phyloP scores from a whole-genome alignment of 37 sponge, comb jelly and placozoan genomes.

The Hormiphora californensis region DNA sequence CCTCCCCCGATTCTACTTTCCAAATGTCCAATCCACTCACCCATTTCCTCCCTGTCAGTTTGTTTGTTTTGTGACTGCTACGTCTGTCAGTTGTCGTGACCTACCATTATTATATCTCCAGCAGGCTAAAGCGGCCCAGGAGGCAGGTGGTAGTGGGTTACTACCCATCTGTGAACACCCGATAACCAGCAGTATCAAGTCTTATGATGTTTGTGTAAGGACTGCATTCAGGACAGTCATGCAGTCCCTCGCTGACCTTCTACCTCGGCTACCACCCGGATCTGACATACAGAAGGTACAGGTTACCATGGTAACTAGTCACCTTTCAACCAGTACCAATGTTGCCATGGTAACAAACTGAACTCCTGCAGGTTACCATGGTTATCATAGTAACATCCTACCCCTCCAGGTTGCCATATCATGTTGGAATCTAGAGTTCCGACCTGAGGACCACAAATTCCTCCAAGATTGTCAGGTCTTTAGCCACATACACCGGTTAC shows the following conservation, averaged over 20 bases:
- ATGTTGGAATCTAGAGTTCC: constrained; percentile 85
- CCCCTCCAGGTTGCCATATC: constrained; percentile 83
- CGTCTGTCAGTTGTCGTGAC: no score
- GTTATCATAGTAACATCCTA: background rate
- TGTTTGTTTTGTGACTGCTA: no score
- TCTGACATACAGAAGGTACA: constrained; percentile 39
- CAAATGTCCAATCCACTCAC: no score
- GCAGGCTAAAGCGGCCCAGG: background rate
- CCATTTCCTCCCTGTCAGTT: no score
- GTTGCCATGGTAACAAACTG: background rate
- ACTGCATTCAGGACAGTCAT: constrained; percentile 9
- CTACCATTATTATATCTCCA: no score
- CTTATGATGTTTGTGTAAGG: constrained; percentile 42
- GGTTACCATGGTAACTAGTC: background rate
- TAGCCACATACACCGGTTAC: constrained; percentile 77
- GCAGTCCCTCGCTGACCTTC: constrained; percentile 36
- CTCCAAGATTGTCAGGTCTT: constrained; percentile 87
- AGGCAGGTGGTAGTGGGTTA: background rate
- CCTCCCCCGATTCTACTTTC: no score
- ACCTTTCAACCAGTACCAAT: background rate
- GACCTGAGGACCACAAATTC: constrained; percentile 87
- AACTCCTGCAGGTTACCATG: background rate
- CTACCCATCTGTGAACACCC: constrained; percentile 44
- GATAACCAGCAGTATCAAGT: constrained; percentile 42
- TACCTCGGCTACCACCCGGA: constrained; percentile 19